Percentiles rank a stretch among this genome's conserved stretches.
Evolutionary conservation across 2,113 vertebrate genomes (phyloP).

Genomic region (Phrynosoma blainvillii): DNA sequence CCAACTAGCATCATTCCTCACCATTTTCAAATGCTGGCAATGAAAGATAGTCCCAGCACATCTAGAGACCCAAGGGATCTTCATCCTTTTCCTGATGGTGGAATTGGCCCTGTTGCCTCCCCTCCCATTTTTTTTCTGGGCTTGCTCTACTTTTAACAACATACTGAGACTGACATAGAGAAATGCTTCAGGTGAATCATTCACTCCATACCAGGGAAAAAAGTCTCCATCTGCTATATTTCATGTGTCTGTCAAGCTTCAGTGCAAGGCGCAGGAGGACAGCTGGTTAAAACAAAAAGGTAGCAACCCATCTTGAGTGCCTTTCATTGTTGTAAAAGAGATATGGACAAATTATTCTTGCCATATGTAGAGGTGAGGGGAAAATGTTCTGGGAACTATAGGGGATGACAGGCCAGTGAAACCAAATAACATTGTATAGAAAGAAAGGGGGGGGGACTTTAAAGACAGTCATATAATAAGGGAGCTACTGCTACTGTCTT

Average conservation of each 20-base stretch:
- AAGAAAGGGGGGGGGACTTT: neutral
- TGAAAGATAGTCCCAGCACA: too few species aligned
- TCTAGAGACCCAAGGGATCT: too few species aligned
- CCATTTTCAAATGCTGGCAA: too few species aligned
- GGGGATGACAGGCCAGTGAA: neutral
- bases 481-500: neutral
- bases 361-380: neutral
- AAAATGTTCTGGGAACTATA: neutral
- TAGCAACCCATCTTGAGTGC: neutral
- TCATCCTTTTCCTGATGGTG: neutral
- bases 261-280: neutral
- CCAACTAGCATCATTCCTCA: too few species aligned
- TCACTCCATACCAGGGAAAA: neutral
- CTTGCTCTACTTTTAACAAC: neutral
- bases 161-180: neutral
- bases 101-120: too few species aligned
- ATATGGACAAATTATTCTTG: neutral
- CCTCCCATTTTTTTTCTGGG: neutral
- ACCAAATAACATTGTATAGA: neutral
- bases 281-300: slow-evolving; percentile 3
- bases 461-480: neutral
- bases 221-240: neutral
- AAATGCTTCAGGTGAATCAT: neutral
- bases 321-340: neutral
- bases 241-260: neutral